These are phyloP conservation scores for Pampus argenteus DNA, from an alignment of 2,797 vertebrate genomes.

Conservation along the genomic window DNA sequence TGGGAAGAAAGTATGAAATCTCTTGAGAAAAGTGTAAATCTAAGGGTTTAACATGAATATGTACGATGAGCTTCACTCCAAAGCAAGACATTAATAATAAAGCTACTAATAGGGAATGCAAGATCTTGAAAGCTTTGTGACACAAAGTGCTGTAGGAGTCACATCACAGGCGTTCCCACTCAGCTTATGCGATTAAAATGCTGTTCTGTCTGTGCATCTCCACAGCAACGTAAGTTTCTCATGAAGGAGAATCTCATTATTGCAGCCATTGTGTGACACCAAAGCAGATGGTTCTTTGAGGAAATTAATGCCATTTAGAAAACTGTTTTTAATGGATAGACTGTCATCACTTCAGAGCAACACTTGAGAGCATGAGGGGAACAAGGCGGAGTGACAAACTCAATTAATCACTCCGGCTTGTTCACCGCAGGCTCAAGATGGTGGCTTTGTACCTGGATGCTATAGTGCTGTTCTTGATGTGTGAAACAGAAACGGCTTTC, in stretches of 20 bases:
- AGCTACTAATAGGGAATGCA: conserved; percentile 30
- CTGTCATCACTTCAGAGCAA: conserved; percentile 70
- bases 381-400: conserved; percentile 72
- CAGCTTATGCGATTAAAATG: conserved; percentile 60
- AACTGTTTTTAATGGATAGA: conserved; percentile 72
- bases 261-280: conserved; percentile 68
- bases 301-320: conserved; percentile 72
- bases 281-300: conserved; percentile 73
- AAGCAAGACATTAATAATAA: conserved; percentile 53
- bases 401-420: conserved; percentile 73
- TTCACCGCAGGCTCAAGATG: conserved; percentile 73
- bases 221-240: conserved; percentile 50
- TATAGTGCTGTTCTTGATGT: conserved; percentile 68
- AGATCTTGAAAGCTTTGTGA: conserved; percentile 57
- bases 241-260: conserved; percentile 69
- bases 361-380: conserved; percentile 62
- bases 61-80: conserved; percentile 20
- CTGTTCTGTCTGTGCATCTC: conserved; percentile 50
- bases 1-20: conserved; percentile 15
- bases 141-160: conserved; percentile 53
- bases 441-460: conserved; percentile 73
- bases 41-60: conserved; percentile 22
- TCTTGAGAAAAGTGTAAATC: conserved; percentile 15
- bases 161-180: conserved; percentile 47
- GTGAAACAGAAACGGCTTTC: conserved; percentile 64